A percentile compares a stretch with the other conserved stretches of the same genome.
Conservation (phyloP, 2,113 vertebrate genomes). For the Eulemur rufifrons region DNA sequence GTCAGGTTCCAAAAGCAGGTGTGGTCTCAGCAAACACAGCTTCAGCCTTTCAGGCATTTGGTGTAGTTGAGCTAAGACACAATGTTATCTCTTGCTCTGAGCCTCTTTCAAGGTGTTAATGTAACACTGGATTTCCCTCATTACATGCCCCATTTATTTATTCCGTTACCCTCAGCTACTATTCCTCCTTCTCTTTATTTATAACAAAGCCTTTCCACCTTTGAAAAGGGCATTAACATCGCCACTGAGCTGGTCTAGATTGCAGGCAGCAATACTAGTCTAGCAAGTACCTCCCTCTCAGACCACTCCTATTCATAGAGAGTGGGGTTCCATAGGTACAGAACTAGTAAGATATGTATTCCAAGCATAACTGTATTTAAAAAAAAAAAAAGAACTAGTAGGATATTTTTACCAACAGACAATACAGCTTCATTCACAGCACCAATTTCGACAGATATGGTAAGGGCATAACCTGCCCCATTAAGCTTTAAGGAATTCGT, state of each 20-base stretch:
- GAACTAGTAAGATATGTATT: background rate
- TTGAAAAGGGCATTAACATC: background rate
- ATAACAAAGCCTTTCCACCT: background rate
- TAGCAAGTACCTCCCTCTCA: background rate
- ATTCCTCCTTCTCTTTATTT: background rate
- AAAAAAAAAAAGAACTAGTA: no score
- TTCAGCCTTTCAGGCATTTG: background rate
- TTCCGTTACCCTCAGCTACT: background rate
- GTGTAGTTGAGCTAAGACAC: background rate
- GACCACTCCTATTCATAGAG: background rate
- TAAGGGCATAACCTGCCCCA: background rate
- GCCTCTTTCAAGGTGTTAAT: background rate
- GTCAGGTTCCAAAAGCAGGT: background rate
- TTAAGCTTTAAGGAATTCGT: background rate
- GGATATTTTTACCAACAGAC: background rate
- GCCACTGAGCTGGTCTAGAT: background rate
- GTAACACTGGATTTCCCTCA: background rate
- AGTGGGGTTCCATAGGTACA: no score
- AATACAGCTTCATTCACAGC: background rate
- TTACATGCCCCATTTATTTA: background rate
- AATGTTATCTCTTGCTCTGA: background rate
- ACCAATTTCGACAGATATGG: background rate
- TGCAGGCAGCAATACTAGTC: background rate
- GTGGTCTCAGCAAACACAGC: background rate
- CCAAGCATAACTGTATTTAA: no score